Base-by-base conservation (phyloP, 2,113 vertebrate species). In the Elephas maximus region DNA sequence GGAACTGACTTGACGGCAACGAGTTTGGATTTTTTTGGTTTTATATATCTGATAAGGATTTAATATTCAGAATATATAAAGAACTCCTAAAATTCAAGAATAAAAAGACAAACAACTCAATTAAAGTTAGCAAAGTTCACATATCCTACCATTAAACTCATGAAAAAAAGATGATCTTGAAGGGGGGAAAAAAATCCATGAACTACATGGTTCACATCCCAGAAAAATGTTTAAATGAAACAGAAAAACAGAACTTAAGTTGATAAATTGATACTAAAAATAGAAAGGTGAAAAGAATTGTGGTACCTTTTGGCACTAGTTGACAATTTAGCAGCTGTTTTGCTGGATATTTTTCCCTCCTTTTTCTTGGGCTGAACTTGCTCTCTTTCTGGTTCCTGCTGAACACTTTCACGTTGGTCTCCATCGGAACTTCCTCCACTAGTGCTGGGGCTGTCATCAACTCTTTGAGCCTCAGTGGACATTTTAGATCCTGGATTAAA, bases 261-360 rank as follows among this genome's bases (percentile, higher is more conserved):
- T 3, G 6, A 63, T 28, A 93, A 93, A n/a, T 0, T 71, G 20
- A 82, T 1, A 94, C 62, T 90, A 57, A 37, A 93, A 93, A 88
- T 82, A 1, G 82, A 96, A 90, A 14, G 63, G 6, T 21, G 28
- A 41, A 33, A 77, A 26, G 37, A 73, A 94, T 63, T 26, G 85
- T 11, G 0, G 0, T 98, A 99, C 99, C 99, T 99, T 99, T 99
- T 99, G 98, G 99, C 99, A 98, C 99, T 99, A 95, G 99, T 99
- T 96, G 99, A 99, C 98, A 99, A 98, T 98, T 99, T 99, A 98
- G 99, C 99, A 73, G 99, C 99, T 4, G 99, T 99, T 99, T 99
- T 99, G 98, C 99, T 99, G 88, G 99, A 99, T 98, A 99, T 99
- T 98, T 99, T 99, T 60, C 99, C 99, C 96, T 99, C 99, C 98